Evolutionary conservation across 2,797 vertebrate species (phyloP).

Genomic region (Thamnophis elegans): DNA sequence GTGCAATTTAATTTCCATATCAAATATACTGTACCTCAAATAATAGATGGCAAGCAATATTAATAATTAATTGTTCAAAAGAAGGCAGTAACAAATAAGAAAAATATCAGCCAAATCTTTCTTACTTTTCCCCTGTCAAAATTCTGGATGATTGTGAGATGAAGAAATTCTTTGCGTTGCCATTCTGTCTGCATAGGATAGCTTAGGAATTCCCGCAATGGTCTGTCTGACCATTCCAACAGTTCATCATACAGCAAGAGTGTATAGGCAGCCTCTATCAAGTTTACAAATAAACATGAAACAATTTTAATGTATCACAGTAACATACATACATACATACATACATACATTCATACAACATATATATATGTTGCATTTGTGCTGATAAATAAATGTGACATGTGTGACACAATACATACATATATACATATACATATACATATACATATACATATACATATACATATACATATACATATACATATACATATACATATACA

Average conservation of each 20-base stretch:
- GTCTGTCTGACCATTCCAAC: conserved; percentile 94
- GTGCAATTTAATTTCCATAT: neutral
- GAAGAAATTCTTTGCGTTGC: conserved; percentile 96
- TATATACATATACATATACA: no score
- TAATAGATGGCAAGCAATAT: neutral
- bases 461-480: no score
- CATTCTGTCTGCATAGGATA: conserved; percentile 99
- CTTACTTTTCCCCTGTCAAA: conserved; percentile 94
- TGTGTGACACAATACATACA: no score
- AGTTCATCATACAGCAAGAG: conserved; percentile 94
- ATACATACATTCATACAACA: no score
- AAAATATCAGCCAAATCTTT: neutral
- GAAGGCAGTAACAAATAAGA: neutral
- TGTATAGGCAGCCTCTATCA: conserved; percentile 92
- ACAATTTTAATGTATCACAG: neutral
- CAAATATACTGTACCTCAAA: neutral
- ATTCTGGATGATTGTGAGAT: conserved; percentile 96
- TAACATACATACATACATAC: no score
- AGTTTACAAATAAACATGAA: neutral
- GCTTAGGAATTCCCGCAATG: conserved; percentile 91
- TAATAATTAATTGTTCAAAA: neutral
- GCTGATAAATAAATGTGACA: no score
- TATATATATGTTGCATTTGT: no score
- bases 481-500: no score
- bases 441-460: no score